A percentile compares a stretch with the other conserved stretches of the same genome.
Conservation (phyloP, 2,113 vertebrate species). For the Mustelus asterias region DNA sequence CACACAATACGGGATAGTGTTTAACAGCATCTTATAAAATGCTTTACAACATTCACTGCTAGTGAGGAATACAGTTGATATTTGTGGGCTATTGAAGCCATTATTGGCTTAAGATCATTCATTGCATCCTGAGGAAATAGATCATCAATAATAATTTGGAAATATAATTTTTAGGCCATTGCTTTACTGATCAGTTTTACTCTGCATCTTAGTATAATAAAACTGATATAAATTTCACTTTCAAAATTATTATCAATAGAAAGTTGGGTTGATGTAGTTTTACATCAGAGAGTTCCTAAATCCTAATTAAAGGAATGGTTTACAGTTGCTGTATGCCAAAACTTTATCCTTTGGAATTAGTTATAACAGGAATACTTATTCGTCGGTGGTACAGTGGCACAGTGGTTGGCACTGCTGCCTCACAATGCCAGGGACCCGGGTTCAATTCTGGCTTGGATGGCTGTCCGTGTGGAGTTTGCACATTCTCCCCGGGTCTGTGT, state of each 20-base stretch:
- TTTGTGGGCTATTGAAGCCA: not conserved
- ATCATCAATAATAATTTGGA: not conserved
- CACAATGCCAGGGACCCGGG: too few relatives aligned
- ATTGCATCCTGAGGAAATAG: not conserved
- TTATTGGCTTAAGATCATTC: not conserved
- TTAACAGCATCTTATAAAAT: not conserved
- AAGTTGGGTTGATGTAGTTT: not conserved
- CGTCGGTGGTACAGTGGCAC: too few relatives aligned
- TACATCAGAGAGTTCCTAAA: not conserved
- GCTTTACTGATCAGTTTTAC: not conserved
- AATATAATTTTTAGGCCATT: not conserved
- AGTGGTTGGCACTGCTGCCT: too few relatives aligned
- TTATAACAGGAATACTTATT: not conserved
- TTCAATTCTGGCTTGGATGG: too few relatives aligned
- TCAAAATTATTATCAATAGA: not conserved
- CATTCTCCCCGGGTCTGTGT: too few relatives aligned
- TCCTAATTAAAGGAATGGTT: not conserved
- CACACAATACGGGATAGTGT: not conserved
- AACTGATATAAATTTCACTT: not conserved
- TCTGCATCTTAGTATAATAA: not conserved
- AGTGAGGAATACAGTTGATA: not conserved
- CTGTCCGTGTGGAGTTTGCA: too few relatives aligned
- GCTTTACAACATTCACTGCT: not conserved
- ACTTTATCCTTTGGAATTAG: not conserved
- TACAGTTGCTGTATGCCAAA: not conserved